Conservation (phyloP, 2,888 invertebrate genomes). For the Pimpla rufipes region DNA sequence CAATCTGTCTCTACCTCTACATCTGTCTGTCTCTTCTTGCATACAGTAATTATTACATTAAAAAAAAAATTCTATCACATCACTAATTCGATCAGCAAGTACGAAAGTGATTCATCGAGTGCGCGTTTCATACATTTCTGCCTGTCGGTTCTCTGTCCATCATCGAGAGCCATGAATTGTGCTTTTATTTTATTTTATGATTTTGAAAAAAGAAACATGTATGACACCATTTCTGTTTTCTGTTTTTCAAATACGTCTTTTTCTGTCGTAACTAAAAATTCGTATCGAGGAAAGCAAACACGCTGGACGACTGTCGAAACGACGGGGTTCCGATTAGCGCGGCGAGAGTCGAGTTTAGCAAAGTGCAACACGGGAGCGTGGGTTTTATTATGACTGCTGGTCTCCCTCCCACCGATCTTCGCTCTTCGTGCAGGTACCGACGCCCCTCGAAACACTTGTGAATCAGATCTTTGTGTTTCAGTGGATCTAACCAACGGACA, state of each 20-base stretch:
- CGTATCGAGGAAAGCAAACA: conserved; percentile 25
- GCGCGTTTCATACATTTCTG: conserved; percentile 78
- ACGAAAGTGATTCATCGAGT: conserved; percentile 47
- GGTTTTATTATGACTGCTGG: conserved; percentile 49
- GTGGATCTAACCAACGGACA: conserved; percentile 98
- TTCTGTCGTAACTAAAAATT: conserved; percentile 26
- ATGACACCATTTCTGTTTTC: background rate
- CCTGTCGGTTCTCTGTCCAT: conserved; percentile 67
- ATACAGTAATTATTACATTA: background rate
- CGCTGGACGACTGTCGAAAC: conserved; percentile 17
- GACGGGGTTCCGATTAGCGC: conserved; percentile 33
- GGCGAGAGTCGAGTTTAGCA: conserved; percentile 60
- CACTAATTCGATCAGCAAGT: conserved; percentile 27
- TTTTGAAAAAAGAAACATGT: background rate
- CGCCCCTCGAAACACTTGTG: conserved; percentile 86
- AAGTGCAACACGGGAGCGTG: conserved; percentile 67
- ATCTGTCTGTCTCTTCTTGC: conserved; percentile 39
- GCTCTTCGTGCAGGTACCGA: conserved; percentile 56
- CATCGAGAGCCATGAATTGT: conserved; percentile 12
- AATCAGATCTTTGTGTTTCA: conserved; percentile 90
- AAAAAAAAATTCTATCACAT: background rate
- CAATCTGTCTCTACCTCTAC: conserved; percentile 39
- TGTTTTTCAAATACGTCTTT: conserved; percentile 13
- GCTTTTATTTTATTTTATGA: background rate
- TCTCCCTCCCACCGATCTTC: conserved; percentile 29